Evolutionary conservation across 2,797 vertebrate genomes (phyloP).

Genomic region (Molossus molossus): DNA sequence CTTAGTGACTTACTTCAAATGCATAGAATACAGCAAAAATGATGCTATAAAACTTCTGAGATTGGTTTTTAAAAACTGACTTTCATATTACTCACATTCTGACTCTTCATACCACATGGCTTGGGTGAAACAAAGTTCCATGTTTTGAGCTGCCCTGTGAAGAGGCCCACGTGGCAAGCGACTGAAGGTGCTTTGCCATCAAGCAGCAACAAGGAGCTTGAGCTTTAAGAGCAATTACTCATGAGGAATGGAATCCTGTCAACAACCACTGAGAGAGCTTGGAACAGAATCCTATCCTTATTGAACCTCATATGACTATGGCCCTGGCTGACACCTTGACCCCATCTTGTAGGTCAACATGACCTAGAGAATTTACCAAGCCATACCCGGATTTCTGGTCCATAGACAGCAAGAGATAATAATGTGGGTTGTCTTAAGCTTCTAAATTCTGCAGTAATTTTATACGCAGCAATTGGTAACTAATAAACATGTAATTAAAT

Average conservation of each 20-base stretch:
- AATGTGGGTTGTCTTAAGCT: background rate
- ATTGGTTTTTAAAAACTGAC: background rate
- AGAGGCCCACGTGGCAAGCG: background rate
- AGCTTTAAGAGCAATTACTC: background rate
- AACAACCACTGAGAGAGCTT: background rate
- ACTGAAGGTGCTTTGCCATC: background rate
- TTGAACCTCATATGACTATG: background rate
- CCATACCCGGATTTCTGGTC: background rate
- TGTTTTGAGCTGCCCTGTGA: background rate
- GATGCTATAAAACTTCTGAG: background rate
- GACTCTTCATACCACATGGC: background rate
- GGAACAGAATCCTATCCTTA: background rate
- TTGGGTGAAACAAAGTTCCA: background rate
- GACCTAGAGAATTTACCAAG: background rate
- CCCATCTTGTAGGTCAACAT: background rate
- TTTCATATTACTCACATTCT: background rate
- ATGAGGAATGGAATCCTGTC: background rate
- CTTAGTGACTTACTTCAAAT: background rate
- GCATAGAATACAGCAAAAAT: background rate
- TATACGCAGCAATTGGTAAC: background rate
- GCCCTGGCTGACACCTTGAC: background rate
- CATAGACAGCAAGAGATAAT: background rate
- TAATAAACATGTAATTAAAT: background rate
- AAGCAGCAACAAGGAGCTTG: background rate
- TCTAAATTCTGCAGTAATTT: slow-evolving; percentile 6